phyloP scores from a whole-genome alignment of 2,797 vertebrate species.

The Cirrhinus molitorella region DNA sequence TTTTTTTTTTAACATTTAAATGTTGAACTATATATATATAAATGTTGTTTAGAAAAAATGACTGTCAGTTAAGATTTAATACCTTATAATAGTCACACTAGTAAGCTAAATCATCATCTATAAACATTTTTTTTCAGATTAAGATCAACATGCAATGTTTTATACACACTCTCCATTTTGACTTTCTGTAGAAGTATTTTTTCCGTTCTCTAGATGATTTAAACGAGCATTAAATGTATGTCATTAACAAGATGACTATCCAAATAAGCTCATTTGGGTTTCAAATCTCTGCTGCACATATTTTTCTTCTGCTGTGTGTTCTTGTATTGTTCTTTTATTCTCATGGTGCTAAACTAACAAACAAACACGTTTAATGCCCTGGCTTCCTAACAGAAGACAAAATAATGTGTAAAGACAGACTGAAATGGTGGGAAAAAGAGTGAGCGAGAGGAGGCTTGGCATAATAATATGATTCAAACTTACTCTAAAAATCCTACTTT shows the following conservation, averaged over 20 bases:
- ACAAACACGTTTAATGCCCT: background rate
- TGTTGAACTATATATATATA: no score
- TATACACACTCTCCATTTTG: background rate
- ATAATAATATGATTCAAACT: background rate
- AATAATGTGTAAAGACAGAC: background rate
- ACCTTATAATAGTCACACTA: background rate
- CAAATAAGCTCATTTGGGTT: background rate
- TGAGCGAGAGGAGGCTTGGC: background rate
- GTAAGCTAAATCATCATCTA: background rate
- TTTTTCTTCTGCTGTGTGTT: background rate
- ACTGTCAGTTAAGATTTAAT: background rate
- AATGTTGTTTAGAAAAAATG: background rate
- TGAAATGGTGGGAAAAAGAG: background rate
- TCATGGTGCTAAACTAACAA: background rate
- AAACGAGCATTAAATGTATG: background rate
- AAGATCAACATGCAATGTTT: background rate
- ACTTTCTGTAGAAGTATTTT: background rate
- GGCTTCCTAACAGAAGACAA: background rate
- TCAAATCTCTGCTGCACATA: constrained; percentile 14
- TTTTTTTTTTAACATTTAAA: no score
- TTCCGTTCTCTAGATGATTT: background rate
- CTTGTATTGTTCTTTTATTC: background rate
- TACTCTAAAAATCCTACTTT: background rate
- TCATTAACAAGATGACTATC: background rate
- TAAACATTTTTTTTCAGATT: background rate